A percentile compares a stretch with the other conserved stretches of the same genome.
phyloP scores from a whole-genome alignment of 2,113 vertebrate species.

The Dendropsophus ebraccatus region DNA sequence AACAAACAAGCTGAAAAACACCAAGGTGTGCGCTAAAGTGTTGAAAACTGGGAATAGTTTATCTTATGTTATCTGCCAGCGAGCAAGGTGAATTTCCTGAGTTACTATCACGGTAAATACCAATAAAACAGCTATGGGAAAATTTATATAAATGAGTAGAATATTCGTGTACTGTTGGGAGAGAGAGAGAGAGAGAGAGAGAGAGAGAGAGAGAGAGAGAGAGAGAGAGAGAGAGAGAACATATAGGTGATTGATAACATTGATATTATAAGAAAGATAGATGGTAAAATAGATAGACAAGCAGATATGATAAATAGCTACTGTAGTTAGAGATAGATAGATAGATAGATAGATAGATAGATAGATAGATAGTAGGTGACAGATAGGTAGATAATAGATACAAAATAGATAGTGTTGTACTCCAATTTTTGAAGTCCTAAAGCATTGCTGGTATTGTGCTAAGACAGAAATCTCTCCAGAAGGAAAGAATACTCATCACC shows the following conservation, averaged over 20 bases:
- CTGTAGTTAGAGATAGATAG: neutral
- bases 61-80: conserved; percentile 38
- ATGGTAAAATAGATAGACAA: neutral
- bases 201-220: neutral
- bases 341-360: neutral
- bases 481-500: no score
- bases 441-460: no score
- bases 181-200: neutral
- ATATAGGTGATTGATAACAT: no score
- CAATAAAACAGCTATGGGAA: neutral
- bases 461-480: no score
- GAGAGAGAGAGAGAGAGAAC: neutral
- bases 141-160: neutral
- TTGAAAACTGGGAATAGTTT: conserved; percentile 47
- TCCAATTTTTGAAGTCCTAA: no score
- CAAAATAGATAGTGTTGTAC: no score
- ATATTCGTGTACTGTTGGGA: neutral
- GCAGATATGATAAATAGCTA: neutral
- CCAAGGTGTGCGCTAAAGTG: conserved; percentile 26
- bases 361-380: neutral
- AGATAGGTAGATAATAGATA: neutral
- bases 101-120: neutral
- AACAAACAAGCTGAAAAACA: conserved; percentile 41
- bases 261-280: neutral
- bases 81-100: conserved; percentile 10